These are phyloP conservation scores for Pachycephala philippinensis DNA, from an alignment of 2,113 vertebrate species.

Conservation along the genomic window DNA sequence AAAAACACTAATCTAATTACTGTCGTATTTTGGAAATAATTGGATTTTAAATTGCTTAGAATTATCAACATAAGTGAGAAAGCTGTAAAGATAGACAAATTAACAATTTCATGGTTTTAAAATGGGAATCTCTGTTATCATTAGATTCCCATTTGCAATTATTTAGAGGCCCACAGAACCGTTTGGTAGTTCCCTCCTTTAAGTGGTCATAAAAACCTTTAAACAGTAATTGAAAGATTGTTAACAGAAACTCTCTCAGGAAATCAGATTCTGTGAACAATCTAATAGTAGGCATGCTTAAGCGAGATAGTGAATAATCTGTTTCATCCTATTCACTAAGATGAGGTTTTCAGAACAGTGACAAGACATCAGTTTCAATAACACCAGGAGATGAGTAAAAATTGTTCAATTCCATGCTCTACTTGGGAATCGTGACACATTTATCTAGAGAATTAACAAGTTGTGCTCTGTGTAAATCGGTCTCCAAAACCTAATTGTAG, in stretches of 20 bases:
- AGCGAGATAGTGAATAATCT: constrained; percentile 21
- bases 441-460: constrained; percentile 43
- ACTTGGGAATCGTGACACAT: constrained; percentile 4
- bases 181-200: constrained; percentile 21
- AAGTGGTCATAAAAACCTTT: constrained; percentile 57
- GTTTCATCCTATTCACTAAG: constrained; percentile 6
- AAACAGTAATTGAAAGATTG: constrained; percentile 52
- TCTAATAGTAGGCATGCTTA: constrained; percentile 21
- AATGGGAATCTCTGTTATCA: constrained; percentile 25
- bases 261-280: constrained; percentile 39
- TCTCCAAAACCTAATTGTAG: neutral
- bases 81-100: constrained; percentile 74
- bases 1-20: constrained; percentile 71
- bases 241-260: constrained; percentile 45
- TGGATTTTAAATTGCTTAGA: constrained; percentile 69
- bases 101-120: constrained; percentile 75
- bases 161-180: constrained; percentile 35
- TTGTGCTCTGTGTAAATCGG: neutral
- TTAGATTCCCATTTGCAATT: constrained; percentile 41
- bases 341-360: constrained; percentile 1
- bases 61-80: constrained; percentile 73
- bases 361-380: constrained; percentile 7
- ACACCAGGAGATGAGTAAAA: constrained; percentile 14
- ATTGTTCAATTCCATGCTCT: constrained; percentile 34
- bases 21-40: constrained; percentile 62